Percentiles rank a stretch among this genome's conserved stretches.
Evolutionary conservation across 2,113 vertebrate species (phyloP).

Genomic region (Planiliza haematocheilus): DNA sequence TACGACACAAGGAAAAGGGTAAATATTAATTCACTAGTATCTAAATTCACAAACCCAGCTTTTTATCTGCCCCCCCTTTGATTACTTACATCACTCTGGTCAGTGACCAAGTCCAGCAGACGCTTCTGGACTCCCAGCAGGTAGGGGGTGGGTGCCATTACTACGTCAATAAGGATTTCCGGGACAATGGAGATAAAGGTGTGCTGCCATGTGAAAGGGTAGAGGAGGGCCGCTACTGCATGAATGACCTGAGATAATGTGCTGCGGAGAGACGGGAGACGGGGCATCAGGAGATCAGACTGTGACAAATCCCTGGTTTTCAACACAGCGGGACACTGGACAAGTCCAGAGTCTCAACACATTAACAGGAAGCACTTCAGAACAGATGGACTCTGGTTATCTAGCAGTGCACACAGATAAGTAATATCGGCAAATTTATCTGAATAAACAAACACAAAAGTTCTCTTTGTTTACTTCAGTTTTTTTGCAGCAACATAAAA

Average conservation of each 20-base stretch:
- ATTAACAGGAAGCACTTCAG: too few relatives aligned
- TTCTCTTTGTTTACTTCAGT: too few relatives aligned
- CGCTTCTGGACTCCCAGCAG: constrained; percentile 92
- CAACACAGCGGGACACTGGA: too few relatives aligned
- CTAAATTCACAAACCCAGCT: neutral
- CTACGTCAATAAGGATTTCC: constrained; percentile 90
- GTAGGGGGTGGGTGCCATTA: constrained; percentile 96
- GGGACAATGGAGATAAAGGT: constrained; percentile 96
- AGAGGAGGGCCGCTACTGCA: constrained; percentile 91
- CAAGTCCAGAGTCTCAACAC: too few relatives aligned
- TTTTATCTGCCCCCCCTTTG: neutral
- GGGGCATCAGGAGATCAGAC: too few relatives aligned
- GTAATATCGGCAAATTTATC: too few relatives aligned
- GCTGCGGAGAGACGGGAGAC: constrained; percentile 72
- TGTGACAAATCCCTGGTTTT: too few relatives aligned
- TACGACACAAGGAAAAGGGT: constrained; percentile 15
- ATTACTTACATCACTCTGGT: constrained; percentile 84
- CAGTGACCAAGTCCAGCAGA: constrained; percentile 83
- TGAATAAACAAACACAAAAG: too few relatives aligned
- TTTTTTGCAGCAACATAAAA: too few relatives aligned
- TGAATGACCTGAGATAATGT: constrained; percentile 94
- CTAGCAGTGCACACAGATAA: too few relatives aligned
- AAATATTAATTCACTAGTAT: neutral
- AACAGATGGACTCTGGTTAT: too few relatives aligned
- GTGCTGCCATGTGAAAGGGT: constrained; percentile 97